Evolutionary conservation across 2,113 vertebrate species (phyloP).

Genomic region (Ptilorrhoa leucosticta): DNA sequence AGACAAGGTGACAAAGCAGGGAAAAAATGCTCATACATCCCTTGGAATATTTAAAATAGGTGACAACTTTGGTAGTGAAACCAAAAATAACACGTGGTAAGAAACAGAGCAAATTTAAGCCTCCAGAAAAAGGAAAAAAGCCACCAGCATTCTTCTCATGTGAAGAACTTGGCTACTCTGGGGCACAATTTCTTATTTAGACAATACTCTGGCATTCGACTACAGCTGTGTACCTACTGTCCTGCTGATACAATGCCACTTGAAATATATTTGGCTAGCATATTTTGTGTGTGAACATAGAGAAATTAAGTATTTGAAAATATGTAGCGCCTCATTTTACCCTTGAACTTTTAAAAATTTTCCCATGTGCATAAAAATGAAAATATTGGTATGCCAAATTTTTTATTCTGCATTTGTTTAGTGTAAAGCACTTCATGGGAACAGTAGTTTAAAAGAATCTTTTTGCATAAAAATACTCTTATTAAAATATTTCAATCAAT

Average conservation of each 20-base stretch:
- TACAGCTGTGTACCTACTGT: not conserved
- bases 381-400: not conserved
- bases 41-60: not conserved
- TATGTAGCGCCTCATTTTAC: not conserved
- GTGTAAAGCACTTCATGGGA: not conserved
- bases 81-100: not conserved
- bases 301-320: constrained; percentile 29
- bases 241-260: not conserved
- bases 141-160: not conserved
- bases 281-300: not conserved
- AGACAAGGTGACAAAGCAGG: not conserved
- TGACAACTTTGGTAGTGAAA: not conserved
- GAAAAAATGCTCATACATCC: not conserved
- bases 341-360: not conserved
- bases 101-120: not conserved
- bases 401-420: constrained; percentile 24
- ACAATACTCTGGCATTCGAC: not conserved
- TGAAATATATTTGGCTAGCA: not conserved
- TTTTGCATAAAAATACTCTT: not conserved
- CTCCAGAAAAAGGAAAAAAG: not conserved
- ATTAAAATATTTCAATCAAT: constrained; percentile 38
- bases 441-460: not conserved
- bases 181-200: not conserved
- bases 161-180: not conserved
- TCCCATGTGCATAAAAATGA: constrained; percentile 7